phyloP scores from a whole-genome alignment of 2,113 vertebrate species.

The Erythrocercus mccallii region DNA sequence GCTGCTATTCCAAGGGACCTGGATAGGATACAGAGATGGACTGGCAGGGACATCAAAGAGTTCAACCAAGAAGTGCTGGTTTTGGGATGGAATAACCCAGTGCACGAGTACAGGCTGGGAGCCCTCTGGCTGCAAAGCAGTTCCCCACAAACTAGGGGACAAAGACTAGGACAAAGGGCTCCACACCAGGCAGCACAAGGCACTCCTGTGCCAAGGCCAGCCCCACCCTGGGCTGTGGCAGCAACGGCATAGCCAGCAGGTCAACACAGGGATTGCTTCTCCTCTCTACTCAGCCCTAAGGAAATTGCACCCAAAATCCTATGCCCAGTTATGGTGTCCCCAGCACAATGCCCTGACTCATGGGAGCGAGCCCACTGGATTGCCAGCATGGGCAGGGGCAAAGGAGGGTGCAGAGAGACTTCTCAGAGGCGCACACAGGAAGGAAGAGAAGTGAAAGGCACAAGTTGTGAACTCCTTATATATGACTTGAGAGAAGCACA shows the following conservation, averaged over 20 bases:
- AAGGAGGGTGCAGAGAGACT: neutral
- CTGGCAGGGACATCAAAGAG: neutral
- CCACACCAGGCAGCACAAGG: accelerated
- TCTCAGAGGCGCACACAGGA: neutral
- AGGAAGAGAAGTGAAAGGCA: neutral
- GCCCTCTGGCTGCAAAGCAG: neutral
- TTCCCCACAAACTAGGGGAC: neutral
- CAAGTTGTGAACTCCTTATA: neutral
- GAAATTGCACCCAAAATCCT: neutral
- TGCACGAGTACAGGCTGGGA: neutral
- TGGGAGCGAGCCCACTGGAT: accelerated
- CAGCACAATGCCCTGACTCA: neutral
- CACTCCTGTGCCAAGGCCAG: neutral
- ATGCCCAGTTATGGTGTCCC: neutral
- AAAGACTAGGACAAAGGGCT: neutral
- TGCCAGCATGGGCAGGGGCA: neutral
- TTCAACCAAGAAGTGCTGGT: neutral
- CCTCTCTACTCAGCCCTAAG: neutral
- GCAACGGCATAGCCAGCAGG: neutral
- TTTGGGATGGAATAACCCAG: neutral
- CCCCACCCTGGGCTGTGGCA: neutral
- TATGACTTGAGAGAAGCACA: accelerated
- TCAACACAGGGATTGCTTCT: too few species aligned
- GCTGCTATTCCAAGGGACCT: neutral
- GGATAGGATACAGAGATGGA: accelerated